Conservation (phyloP, 2,888 invertebrate genomes). For the Lepidochrysops patricia region DNA sequence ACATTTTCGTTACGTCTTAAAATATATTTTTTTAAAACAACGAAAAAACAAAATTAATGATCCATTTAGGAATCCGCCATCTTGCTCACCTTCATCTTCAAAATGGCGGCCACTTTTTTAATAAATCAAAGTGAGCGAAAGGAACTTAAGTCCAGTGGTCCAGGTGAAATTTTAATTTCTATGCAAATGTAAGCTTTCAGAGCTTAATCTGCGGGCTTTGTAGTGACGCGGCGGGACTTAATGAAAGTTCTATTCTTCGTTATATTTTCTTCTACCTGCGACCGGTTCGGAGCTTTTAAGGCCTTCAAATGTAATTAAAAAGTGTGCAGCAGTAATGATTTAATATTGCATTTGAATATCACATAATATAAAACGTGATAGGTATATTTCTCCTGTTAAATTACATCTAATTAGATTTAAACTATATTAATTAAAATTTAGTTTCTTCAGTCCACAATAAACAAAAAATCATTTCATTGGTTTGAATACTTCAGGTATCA, state of each 20-base stretch:
- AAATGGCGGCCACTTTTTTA: slow-evolving; percentile 6
- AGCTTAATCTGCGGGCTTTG: slow-evolving; percentile 63
- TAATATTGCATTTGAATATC: too few species aligned
- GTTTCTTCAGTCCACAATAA: too few species aligned
- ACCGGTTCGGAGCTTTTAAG: not conserved
- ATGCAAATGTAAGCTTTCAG: slow-evolving; percentile 69
- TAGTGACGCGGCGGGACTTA: slow-evolving; percentile 52
- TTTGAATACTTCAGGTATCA: too few species aligned
- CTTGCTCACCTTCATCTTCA: not conserved
- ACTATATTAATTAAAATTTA: too few species aligned
- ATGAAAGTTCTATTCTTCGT: slow-evolving; percentile 48
- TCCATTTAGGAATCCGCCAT: not conserved
- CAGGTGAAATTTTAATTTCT: slow-evolving; percentile 73
- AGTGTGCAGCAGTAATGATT: too few species aligned
- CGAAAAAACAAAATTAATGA: not conserved
- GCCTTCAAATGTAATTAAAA: not conserved
- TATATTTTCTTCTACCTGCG: slow-evolving; percentile 1
- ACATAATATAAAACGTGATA: too few species aligned
- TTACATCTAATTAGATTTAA: too few species aligned
- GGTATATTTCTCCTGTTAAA: too few species aligned
- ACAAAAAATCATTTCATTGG: too few species aligned
- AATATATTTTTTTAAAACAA: too few species aligned
- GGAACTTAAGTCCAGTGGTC: slow-evolving; percentile 60
- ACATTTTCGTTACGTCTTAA: too few species aligned
- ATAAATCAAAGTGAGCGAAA: slow-evolving; percentile 32